These are phyloP conservation scores for Paragorgia papillata DNA, from an alignment of 92 coral and sea anemone genomes.

Conservation along the genomic window DNA sequence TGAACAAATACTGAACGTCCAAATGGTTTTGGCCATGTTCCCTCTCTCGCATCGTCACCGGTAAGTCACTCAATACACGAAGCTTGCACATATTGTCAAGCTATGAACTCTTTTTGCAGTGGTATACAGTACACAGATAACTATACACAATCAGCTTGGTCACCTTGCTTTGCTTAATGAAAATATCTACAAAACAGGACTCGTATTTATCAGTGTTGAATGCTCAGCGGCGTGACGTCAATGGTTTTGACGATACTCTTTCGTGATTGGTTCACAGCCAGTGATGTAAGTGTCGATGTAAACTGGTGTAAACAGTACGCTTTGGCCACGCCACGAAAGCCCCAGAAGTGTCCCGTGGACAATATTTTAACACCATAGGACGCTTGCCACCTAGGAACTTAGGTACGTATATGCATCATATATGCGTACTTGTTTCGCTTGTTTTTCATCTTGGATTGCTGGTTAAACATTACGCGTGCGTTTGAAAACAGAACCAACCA, in stretches of 20 bases:
- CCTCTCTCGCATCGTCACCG: slow-evolving; percentile 38
- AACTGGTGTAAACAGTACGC: too few species aligned
- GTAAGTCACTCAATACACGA: slow-evolving; percentile 24
- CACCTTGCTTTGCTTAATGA: slow-evolving; percentile 10
- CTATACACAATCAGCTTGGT: neutral
- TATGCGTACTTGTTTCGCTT: too few species aligned
- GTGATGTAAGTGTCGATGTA: too few species aligned
- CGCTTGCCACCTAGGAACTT: too few species aligned
- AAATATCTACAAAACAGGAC: neutral
- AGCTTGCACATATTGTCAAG: slow-evolving; percentile 27
- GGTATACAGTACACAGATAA: neutral
- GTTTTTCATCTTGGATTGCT: too few species aligned
- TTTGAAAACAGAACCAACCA: too few species aligned
- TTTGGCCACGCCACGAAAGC: too few species aligned
- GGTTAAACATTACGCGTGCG: too few species aligned
- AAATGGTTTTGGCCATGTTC: neutral
- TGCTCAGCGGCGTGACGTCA: slow-evolving; percentile 26
- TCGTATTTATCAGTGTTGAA: slow-evolving; percentile 13
- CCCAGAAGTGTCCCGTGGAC: too few species aligned
- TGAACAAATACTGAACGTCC: slow-evolving; percentile 20
- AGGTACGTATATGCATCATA: too few species aligned
- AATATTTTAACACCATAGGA: too few species aligned
- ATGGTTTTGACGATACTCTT: neutral
- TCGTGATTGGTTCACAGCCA: slow-evolving; percentile 19
- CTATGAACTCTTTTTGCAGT: neutral